These are phyloP conservation scores for Cathartes aura DNA, from an alignment of 2,113 vertebrate genomes.

Conservation along the genomic window DNA sequence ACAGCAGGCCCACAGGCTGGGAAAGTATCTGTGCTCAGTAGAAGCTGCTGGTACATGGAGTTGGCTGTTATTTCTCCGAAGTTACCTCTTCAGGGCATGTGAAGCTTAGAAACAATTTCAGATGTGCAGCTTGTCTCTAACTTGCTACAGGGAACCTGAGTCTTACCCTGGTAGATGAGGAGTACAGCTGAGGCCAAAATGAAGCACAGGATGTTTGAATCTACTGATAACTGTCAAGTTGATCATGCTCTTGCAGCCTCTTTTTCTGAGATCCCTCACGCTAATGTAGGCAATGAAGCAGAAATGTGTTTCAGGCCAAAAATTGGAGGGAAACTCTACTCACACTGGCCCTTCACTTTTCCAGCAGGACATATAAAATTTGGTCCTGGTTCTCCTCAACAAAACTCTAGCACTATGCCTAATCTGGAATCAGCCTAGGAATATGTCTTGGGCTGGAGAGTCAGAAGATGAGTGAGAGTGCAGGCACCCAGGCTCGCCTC, in stretches of 20 bases:
- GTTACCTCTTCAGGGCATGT: not conserved
- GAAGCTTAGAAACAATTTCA: not conserved
- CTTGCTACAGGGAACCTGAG: fast-evolving
- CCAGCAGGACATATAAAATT: not conserved
- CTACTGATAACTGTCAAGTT: not conserved
- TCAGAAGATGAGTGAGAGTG: not conserved
- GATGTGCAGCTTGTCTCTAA: not conserved
- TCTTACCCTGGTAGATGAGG: not conserved
- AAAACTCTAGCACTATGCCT: not conserved
- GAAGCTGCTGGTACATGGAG: not conserved
- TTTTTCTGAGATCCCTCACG: not conserved
- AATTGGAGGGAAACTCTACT: not conserved
- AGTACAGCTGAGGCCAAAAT: not conserved
- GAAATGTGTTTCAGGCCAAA: not conserved
- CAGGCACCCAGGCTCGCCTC: not conserved
- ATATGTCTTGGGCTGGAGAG: not conserved
- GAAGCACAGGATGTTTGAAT: not conserved
- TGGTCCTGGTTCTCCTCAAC: not conserved
- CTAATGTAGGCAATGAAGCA: not conserved
- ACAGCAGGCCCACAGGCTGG: not conserved
- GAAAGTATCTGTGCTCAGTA: not conserved
- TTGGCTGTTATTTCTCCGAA: not conserved
- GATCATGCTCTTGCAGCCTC: not conserved
- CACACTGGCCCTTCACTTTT: not conserved
- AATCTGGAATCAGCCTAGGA: not conserved